These are phyloP conservation scores for Pachycephala philippinensis DNA, from an alignment of 2,113 vertebrate genomes.

Conservation along the genomic window DNA sequence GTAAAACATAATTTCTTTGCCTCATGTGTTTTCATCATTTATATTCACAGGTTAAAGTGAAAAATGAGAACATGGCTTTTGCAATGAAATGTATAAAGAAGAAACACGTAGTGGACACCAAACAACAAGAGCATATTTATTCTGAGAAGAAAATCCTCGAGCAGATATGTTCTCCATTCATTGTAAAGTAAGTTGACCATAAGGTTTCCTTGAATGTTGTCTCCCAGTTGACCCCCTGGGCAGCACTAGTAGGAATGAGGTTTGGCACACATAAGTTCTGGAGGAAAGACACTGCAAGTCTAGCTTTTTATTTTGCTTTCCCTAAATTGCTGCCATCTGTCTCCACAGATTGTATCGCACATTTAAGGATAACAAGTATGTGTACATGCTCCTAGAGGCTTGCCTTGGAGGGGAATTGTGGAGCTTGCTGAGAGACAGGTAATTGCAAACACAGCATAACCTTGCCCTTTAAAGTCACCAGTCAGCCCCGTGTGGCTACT, in stretches of 20 bases:
- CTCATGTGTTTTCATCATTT: not conserved
- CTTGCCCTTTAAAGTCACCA: not conserved
- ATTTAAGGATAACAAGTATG: conserved; percentile 87
- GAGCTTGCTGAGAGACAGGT: conserved; percentile 93
- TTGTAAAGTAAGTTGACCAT: conserved; percentile 78
- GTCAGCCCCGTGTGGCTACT: not conserved
- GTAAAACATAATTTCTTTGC: not conserved
- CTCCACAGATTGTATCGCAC: conserved; percentile 85
- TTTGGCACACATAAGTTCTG: not conserved
- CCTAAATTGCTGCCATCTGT: not conserved
- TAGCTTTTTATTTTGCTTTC: not conserved
- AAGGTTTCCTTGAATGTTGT: not conserved
- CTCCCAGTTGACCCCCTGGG: not conserved
- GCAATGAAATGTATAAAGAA: conserved; percentile 94
- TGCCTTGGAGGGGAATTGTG: conserved; percentile 92
- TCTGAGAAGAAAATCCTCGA: conserved; percentile 90
- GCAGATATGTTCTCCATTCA: conserved; percentile 82
- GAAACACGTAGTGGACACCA: conserved; percentile 88
- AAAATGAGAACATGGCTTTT: conserved; percentile 84
- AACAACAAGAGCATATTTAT: conserved; percentile 91
- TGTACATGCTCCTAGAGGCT: conserved; percentile 91
- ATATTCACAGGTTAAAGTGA: conserved; percentile 83
- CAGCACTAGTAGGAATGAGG: not conserved
- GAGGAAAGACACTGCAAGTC: not conserved
- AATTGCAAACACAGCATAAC: not conserved